These are phyloP conservation scores for Rhabdornis inornatus DNA, from an alignment of 2,113 vertebrate genomes.

Conservation along the genomic window DNA sequence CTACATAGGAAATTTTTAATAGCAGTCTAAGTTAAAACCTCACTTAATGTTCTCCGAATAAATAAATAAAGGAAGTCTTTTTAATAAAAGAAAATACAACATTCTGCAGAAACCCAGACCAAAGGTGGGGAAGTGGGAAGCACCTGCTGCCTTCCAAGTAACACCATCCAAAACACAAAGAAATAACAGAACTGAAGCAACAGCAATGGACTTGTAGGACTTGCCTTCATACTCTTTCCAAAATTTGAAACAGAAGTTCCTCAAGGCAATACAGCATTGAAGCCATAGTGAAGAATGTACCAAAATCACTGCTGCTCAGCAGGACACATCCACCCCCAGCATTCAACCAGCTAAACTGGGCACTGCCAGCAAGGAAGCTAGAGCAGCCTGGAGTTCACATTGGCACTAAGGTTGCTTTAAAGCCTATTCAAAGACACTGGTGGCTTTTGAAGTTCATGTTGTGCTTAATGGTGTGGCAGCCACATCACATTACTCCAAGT, in stretches of 20 bases:
- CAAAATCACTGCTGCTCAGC: neutral
- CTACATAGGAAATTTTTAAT: neutral
- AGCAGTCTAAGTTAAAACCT: neutral
- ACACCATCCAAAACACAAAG: neutral
- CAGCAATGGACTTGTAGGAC: neutral
- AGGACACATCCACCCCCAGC: neutral
- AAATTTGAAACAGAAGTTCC: neutral
- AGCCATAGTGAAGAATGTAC: neutral
- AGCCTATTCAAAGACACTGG: neutral
- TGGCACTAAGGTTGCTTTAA: fast-evolving
- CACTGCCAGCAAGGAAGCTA: neutral
- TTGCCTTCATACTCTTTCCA: neutral
- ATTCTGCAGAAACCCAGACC: neutral
- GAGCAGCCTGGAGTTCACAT: neutral
- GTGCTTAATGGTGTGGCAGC: neutral
- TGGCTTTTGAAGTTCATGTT: neutral
- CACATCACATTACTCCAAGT: neutral
- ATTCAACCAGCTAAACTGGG: neutral
- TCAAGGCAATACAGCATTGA: neutral
- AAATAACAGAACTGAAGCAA: neutral
- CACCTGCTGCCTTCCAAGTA: neutral
- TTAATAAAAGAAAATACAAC: neutral
- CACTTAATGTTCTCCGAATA: neutral
- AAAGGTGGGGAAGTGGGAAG: fast-evolving
- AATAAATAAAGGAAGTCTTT: neutral